These are phyloP conservation scores for Pygoscelis adeliae DNA, from an alignment of 2,113 vertebrate species.

Conservation along the genomic window DNA sequence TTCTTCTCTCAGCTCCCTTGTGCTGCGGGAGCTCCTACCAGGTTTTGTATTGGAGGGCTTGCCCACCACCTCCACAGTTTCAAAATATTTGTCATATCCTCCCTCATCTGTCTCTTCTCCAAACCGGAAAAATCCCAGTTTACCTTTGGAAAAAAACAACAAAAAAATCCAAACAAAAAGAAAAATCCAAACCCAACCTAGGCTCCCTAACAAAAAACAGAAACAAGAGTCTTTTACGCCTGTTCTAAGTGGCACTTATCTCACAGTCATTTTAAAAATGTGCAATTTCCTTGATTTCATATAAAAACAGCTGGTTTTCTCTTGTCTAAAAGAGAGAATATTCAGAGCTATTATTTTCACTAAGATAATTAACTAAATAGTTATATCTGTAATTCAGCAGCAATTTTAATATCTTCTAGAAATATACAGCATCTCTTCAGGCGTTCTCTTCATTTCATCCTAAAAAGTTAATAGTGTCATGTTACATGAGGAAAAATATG, in stretches of 20 bases:
- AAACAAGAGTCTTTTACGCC: background rate
- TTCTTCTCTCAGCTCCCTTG: background rate
- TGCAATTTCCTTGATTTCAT: slow-evolving; percentile 12
- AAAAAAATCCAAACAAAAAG: background rate
- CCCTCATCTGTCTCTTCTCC: background rate
- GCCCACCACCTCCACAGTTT: background rate
- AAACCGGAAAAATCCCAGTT: background rate
- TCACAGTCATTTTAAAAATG: background rate
- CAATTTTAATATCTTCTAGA: slow-evolving; percentile 38
- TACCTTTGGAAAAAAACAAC: background rate
- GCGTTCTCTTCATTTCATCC: slow-evolving; percentile 24
- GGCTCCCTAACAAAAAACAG: background rate
- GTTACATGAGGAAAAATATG: slow-evolving; percentile 33
- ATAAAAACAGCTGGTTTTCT: background rate
- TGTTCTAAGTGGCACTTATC: background rate
- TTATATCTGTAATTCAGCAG: slow-evolving; percentile 34
- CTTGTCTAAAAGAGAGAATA: background rate
- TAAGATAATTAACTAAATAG: slow-evolving; percentile 46
- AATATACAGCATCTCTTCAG: slow-evolving; percentile 12
- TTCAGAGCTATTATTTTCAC: slow-evolving; percentile 22
- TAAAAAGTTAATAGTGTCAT: slow-evolving; percentile 34
- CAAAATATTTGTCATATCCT: background rate
- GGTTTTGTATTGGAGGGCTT: background rate
- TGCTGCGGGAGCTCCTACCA: background rate
- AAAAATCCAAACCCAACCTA: background rate